These are phyloP conservation scores for Heterodera filipjevi DNA, from an alignment of 2,888 invertebrate species.

Conservation along the genomic window DNA sequence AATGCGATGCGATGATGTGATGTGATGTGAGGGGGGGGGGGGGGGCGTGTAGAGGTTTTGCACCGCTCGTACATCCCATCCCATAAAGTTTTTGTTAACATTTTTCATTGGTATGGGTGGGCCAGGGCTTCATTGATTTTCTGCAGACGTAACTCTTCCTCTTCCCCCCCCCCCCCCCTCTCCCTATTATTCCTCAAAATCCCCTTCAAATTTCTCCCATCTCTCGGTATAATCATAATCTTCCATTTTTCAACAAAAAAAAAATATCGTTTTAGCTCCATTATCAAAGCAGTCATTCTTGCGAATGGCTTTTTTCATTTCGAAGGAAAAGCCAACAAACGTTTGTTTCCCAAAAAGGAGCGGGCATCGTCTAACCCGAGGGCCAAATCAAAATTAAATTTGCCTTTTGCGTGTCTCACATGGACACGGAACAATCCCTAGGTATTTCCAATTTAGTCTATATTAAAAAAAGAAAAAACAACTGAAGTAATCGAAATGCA, in stretches of 20 bases:
- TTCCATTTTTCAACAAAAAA: too few species aligned
- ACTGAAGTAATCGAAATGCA: too few species aligned
- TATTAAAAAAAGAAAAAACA: too few species aligned
- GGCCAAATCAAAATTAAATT: not conserved
- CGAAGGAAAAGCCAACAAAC: too few species aligned
- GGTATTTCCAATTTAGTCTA: too few species aligned
- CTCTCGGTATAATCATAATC: not conserved
- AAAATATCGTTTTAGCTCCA: too few species aligned
- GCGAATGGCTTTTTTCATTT: too few species aligned
- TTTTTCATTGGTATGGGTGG: constrained; percentile 4
- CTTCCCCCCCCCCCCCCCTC: not conserved
- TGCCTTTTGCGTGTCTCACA: not conserved
- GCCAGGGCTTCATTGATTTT: constrained; percentile 9
- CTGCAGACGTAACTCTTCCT: not conserved
- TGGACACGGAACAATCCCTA: not conserved
- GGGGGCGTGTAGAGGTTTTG: not conserved
- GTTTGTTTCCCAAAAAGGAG: not conserved
- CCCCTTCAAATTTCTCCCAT: not conserved
- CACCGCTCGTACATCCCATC: constrained; percentile 2
- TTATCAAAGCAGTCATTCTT: too few species aligned
- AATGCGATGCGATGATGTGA: too few species aligned
- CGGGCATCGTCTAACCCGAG: not conserved
- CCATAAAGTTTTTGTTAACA: constrained; percentile 16
- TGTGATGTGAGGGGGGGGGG: not conserved
- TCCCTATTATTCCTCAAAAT: not conserved